These are phyloP conservation scores for Sylvietta virens DNA, from an alignment of 2,113 vertebrate genomes.

Conservation along the genomic window DNA sequence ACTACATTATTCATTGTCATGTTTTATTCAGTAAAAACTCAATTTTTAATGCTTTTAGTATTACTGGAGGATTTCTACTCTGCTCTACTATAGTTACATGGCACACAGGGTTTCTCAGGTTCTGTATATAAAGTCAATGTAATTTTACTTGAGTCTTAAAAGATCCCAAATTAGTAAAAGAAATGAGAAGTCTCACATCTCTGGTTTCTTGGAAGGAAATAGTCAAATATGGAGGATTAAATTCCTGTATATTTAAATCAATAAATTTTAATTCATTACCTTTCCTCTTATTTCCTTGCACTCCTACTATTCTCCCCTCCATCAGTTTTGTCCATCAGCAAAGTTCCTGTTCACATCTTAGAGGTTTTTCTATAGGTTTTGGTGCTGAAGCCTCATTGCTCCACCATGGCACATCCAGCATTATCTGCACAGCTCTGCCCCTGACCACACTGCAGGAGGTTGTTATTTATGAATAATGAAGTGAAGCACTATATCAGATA, in stretches of 20 bases:
- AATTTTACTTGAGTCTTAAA: neutral
- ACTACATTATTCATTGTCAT: conserved; percentile 49
- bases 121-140: neutral
- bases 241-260: neutral
- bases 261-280: neutral
- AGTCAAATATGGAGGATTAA: neutral
- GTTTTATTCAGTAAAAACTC: conserved; percentile 33
- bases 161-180: neutral
- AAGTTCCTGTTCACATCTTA: neutral
- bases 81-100: neutral
- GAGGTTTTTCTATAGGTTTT: neutral
- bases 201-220: neutral
- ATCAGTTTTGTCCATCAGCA: neutral
- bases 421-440: neutral
- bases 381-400: neutral
- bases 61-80: neutral
- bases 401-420: accelerated
- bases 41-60: neutral
- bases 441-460: neutral
- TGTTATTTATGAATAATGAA: neutral
- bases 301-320: neutral
- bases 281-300: neutral
- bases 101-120: neutral
- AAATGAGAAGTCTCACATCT: neutral
- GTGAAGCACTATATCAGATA: neutral